These are phyloP conservation scores for Falco punctatus DNA, from an alignment of 2,113 vertebrate species.

Conservation along the genomic window DNA sequence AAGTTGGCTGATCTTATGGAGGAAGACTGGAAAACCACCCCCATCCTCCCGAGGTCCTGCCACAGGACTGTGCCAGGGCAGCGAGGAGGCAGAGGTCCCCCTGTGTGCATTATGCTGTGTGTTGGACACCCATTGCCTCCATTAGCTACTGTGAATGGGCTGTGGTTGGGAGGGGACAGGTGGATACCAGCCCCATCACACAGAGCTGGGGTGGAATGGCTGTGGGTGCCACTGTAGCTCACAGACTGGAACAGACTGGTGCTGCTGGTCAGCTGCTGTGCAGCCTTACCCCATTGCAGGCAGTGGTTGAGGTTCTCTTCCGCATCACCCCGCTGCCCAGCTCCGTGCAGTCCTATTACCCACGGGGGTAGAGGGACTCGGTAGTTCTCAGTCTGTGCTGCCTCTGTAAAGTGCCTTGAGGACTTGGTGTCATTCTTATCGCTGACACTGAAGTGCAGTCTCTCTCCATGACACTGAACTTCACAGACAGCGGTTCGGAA, in stretches of 20 bases:
- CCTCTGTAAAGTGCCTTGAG: not conserved
- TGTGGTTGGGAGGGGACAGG: not conserved
- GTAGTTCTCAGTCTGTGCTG: not conserved
- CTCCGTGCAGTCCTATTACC: fast-evolving
- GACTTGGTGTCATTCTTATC: not conserved
- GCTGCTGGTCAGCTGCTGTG: not conserved
- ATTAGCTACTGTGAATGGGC: not conserved
- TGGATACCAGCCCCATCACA: not conserved
- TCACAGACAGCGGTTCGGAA: not conserved
- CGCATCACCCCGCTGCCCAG: not conserved
- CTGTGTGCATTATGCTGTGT: not conserved
- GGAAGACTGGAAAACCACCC: not conserved
- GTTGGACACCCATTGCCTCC: not conserved
- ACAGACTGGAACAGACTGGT: not conserved
- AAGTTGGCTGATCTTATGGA: not conserved
- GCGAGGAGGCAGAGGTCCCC: not conserved
- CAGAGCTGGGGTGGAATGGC: not conserved
- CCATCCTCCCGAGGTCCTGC: not conserved
- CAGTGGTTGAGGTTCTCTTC: not conserved
- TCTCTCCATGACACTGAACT: not conserved
- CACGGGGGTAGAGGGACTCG: not conserved
- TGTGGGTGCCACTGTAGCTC: not conserved
- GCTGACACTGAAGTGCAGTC: not conserved
- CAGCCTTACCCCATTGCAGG: not conserved
- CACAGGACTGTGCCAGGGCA: not conserved